phyloP scores from a whole-genome alignment of 2,888 invertebrate species.

The Meiosimyza decipiens region DNA sequence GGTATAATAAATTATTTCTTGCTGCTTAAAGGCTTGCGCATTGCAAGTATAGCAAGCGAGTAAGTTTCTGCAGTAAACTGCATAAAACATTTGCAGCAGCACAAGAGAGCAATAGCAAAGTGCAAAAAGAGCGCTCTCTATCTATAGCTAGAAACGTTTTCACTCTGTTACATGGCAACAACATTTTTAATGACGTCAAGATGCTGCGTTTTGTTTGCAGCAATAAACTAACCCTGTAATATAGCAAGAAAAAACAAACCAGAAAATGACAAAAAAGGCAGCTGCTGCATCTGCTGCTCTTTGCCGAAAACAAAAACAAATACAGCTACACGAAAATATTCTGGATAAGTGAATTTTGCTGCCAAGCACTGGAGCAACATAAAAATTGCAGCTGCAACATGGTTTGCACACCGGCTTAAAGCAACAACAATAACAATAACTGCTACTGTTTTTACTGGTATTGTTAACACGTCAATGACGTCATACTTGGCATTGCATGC shows the following conservation, averaged over 20 bases:
- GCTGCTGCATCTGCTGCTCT: not conserved
- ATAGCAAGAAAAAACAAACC: not conserved
- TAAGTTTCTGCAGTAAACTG: slow-evolving; percentile 11
- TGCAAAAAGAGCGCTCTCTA: not conserved
- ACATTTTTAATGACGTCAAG: slow-evolving; percentile 27
- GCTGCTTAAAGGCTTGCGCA: slow-evolving; percentile 40
- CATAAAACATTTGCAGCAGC: not conserved
- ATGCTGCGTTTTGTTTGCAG: not conserved
- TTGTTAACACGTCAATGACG: slow-evolving; percentile 45
- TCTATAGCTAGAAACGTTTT: no score
- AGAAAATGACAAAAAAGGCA: not conserved
- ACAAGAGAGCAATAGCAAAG: not conserved
- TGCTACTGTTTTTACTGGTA: slow-evolving; percentile 13
- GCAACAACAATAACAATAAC: slow-evolving; percentile 6
- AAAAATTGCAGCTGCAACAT: not conserved
- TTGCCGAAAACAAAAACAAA: not conserved
- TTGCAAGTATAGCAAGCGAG: not conserved
- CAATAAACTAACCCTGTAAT: not conserved
- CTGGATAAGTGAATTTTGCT: not conserved
- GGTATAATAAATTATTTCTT: slow-evolving; percentile 50
- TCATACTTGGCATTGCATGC: slow-evolving; percentile 49
- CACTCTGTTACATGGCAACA: not conserved
- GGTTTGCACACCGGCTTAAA: slow-evolving; percentile 13
- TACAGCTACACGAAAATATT: not conserved
- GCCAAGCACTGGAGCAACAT: not conserved